Base-by-base conservation (phyloP, 2,797 vertebrate genomes). In the Dicrostonyx torquatus region DNA sequence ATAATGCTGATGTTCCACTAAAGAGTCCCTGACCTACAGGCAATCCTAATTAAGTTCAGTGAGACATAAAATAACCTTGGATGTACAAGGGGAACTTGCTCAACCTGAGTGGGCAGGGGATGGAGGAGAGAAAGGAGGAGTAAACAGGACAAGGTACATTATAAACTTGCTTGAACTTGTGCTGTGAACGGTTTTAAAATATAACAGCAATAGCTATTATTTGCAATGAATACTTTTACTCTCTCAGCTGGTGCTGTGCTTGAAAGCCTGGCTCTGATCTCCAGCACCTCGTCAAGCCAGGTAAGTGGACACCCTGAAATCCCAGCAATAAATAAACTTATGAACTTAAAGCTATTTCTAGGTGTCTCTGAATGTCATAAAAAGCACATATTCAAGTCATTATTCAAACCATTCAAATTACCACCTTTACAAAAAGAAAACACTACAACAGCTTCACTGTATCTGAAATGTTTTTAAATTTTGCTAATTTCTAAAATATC, bases 401-500 rank as follows among this genome's bases (percentile, higher is more conserved):
- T 60, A 10, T 87, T n/a, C 70, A 85, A 93, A 90, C 29, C 45
- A 80, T 14, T 60, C 50, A 88, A 83, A 37, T 37, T 84, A 83
- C 53, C 58, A 48, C 75, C 50, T 78, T 86, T n/a, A 78, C 26
- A 85, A 53, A 85, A 68, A 12, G 34, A n/a, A 79, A 50, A 48
- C 34, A 66, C 40, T 66, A 66, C 73, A 78, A 62, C 22, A 9
- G 22, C 50, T 68, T 31, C 2, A 77, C 50, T 90, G 9, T 24
- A 85, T 72, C 73, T 84, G 83, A 95, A 75, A 40, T 70, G 76
- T 37, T 93, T 82, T 77, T 53, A 24, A 89, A 89, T 89, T 89
- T 37, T 86, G 37, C 64, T 87, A 75, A 55, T 84, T 90, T 95
- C 6, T 70, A 60, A 82, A 92, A 45, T 75, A 93, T 5, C 37